Base-by-base conservation (phyloP, 2,888 invertebrate genomes). In the Elaeidobius kamerunicus region DNA sequence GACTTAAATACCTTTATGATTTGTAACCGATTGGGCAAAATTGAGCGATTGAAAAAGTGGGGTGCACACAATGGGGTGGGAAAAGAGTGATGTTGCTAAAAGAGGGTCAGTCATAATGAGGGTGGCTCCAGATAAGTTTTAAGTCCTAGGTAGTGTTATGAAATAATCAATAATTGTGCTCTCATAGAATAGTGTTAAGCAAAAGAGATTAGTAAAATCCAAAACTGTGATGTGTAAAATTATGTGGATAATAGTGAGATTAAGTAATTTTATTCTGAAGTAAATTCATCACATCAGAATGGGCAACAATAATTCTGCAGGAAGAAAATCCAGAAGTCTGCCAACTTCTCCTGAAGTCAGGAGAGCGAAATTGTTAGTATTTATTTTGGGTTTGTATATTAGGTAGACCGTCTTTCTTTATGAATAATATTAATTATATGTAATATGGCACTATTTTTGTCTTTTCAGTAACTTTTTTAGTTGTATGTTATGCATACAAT, bases 321-420 rank as follows among this genome's bases (percentile, higher is more conserved):
- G 63, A 30, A 63, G 69, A 63, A 84, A 83, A 68, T 82, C 80
- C 40, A 76, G 86, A 68, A 88, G 88, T 72, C 76, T 88, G 68
- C 88, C 88, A 55, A 88, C 86, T 60, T 88, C 88, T 49, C 88
- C 70, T 19, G 70, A 69, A 66, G 67, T 68, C 28, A 66, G 72
- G 60, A 71, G 67, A 55, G 61, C 64, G 11, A 62, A 64, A 57
- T 60, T 58, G 62, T 62, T 61, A 60, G 56, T 58, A 49, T 20
- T 6, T 27, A 7, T 27, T 27, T 27, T 27, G 27, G 9, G 9
- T 27, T 27, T 27, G 27, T 27, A n/a, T n/a, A n/a, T n/a, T n/a
- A n/a, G n/a, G n/a, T n/a, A n/a, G n/a, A n/a, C n/a, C n/a, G n/a
- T n/a, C n/a, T n/a, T n/a, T n/a, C n/a, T n/a, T n/a, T n/a, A n/a